Percentiles rank a stretch among this genome's conserved stretches.
phyloP scores from a whole-genome alignment of 2,888 invertebrate genomes.

The Zaprionus lineosus region DNA sequence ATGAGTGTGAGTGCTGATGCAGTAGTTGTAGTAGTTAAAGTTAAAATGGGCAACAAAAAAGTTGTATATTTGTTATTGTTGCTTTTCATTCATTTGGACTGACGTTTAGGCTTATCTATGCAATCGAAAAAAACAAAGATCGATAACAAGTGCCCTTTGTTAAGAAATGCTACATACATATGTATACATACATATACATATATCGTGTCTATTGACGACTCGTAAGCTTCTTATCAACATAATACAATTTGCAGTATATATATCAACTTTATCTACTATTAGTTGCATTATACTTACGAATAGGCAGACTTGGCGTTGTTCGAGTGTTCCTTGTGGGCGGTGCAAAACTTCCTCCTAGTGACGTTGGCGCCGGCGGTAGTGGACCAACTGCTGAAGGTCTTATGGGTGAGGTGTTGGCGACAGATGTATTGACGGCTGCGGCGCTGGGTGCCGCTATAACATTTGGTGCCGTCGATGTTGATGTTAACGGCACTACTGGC shows the following conservation, averaged over 20 bases:
- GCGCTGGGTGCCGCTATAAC: slow-evolving; percentile 15
- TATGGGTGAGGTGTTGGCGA: slow-evolving; percentile 24
- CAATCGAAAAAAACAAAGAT: slow-evolving; percentile 43
- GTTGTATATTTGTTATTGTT: slow-evolving; percentile 23
- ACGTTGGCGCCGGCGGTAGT: slow-evolving; percentile 24
- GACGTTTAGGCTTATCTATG: slow-evolving; percentile 45
- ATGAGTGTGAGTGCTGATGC: too few species aligned
- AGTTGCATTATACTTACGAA: slow-evolving; percentile 55
- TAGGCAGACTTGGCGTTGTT: slow-evolving; percentile 85
- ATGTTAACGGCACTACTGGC: slow-evolving; percentile 15
- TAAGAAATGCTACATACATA: slow-evolving; percentile 7
- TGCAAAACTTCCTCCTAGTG: slow-evolving; percentile 30
- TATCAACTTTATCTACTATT: not conserved
- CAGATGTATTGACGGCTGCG: slow-evolving; percentile 16
- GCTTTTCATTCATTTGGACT: slow-evolving; percentile 24
- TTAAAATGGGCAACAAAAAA: too few species aligned
- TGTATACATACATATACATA: slow-evolving; percentile 1
- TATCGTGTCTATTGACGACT: slow-evolving; percentile 29
- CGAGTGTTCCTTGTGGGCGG: slow-evolving; percentile 77
- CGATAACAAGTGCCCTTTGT: slow-evolving; percentile 45
- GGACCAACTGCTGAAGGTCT: slow-evolving; percentile 30
- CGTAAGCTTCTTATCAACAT: slow-evolving; percentile 51
- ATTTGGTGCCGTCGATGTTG: slow-evolving; percentile 30
- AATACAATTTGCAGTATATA: not conserved
- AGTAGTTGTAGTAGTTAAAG: too few species aligned